A percentile compares a stretch with the other conserved stretches of the same genome.
Evolutionary conservation across 2,888 invertebrate genomes (phyloP).

Genomic region (Drosophila vallismaia): DNA sequence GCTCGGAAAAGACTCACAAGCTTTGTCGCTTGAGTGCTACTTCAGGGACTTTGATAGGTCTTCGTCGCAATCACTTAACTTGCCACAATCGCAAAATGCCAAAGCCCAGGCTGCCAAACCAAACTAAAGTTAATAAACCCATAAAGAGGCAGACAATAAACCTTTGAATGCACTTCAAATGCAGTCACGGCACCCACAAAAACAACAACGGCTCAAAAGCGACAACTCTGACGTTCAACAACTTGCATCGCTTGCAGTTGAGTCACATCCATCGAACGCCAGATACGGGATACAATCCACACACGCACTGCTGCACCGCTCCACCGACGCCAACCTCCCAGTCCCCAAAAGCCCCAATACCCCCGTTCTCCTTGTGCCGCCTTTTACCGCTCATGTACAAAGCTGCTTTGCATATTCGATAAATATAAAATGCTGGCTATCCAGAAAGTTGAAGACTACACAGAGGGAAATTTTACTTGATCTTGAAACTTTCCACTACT

Average conservation of each 20-base stretch:
- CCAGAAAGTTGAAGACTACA: conserved; percentile 10
- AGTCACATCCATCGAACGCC: conserved; percentile 62
- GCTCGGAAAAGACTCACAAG: background rate
- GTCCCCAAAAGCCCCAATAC: conserved; percentile 16
- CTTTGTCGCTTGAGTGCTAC: background rate
- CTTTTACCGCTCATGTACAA: conserved; percentile 37
- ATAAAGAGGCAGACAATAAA: conserved; percentile 68
- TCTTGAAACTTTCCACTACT: too few species aligned
- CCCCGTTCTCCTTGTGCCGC: conserved; percentile 39
- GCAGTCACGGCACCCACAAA: conserved; percentile 37
- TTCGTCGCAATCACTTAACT: background rate
- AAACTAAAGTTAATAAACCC: conserved; percentile 71
- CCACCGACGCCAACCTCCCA: background rate
- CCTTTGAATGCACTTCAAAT: conserved; percentile 67
- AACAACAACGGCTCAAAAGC: conserved; percentile 8
- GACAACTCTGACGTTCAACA: conserved; percentile 13
- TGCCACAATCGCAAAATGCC: conserved; percentile 51
- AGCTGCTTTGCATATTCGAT: conserved; percentile 74
- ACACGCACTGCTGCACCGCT: conserved; percentile 30
- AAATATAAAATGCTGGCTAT: conserved; percentile 59
- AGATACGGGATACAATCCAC: conserved; percentile 41
- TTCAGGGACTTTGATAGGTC: background rate
- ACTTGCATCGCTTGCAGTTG: conserved; percentile 57
- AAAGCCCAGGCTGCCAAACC: conserved; percentile 23
- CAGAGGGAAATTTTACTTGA: conserved; percentile 5